Evolutionary conservation across 2,113 vertebrate genomes (phyloP), one percentile per base, ranked within the genome.

Genomic region (Montifringilla adamsi): DNA sequence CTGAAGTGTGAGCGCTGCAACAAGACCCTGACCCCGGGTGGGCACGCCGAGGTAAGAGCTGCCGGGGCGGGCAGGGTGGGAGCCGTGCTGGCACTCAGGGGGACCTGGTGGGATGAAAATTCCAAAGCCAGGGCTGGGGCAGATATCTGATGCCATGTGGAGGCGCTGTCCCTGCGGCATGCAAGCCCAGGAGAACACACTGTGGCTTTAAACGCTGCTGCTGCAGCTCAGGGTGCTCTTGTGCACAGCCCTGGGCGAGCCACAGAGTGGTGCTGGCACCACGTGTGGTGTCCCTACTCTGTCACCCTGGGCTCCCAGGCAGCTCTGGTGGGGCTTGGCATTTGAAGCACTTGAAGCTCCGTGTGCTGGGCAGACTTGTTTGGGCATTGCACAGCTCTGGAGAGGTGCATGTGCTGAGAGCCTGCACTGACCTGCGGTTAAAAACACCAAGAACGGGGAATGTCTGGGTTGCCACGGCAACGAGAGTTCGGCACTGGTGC

Each of bases 1-100:
- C 98, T 99, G 93, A 99, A 99, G 92, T 99, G 99, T 8, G 99
- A 99, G 90, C 99, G 98, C 90, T 99, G 99, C 97, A 99, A 87
- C 98, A 99, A 99, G 98, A 99, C 98, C 4, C 87, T 99, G 97
- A 99, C 98, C 5, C 97, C 99, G 0, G 99, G 99, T 1, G 98
- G 99, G 84, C 99, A 99, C 0, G 99, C 99, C 0, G 99, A 99
- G 99, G 99, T 99, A 84, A 97, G 98, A 79, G 58, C 47, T 0
- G 12, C 11, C 4, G 23, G 46, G 46, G 30, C 0, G 1, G 52
- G 9, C 2, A 8, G n/a, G n/a, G 20, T 20, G 43, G 37, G 62
- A 59, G 24, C 67, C 11, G 26, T 72, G 37, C 62, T 33, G 74
- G 53, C 15, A 5, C 3, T 10, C 24, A 2, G 22, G 6, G 49